A percentile compares a stretch with the other conserved stretches of the same genome.
Evolutionary conservation across 2,113 vertebrate genomes (phyloP).

Genomic region (Mesembrinibis cayennensis): DNA sequence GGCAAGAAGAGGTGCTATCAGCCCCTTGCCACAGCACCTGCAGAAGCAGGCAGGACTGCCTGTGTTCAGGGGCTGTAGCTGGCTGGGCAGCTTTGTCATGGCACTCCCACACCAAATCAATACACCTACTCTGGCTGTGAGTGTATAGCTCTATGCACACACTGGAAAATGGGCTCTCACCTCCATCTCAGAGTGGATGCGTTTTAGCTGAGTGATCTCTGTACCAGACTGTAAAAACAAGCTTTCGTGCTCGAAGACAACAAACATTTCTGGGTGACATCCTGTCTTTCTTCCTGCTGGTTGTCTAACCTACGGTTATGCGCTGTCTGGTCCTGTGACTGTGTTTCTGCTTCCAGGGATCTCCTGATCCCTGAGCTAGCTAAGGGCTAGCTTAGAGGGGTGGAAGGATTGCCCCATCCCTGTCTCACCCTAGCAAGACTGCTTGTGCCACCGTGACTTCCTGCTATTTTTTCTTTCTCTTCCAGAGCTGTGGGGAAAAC

Average conservation of each 20-base stretch:
- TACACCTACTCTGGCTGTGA: background rate
- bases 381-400: background rate
- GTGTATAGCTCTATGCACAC: background rate
- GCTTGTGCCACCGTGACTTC: background rate
- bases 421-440: background rate
- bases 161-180: background rate
- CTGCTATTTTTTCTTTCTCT: background rate
- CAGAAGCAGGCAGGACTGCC: background rate
- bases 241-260: background rate
- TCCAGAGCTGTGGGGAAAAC: slow-evolving; percentile 97
- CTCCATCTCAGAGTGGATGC: background rate
- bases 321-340: background rate
- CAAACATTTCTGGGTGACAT: background rate
- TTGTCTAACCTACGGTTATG: background rate
- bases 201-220: background rate
- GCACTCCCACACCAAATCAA: background rate
- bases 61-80: background rate
- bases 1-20: background rate
- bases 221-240: background rate
- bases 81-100: background rate
- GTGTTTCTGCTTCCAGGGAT: background rate
- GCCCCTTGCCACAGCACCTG: background rate
- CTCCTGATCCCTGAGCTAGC: background rate
- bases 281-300: background rate
- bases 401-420: background rate